These are phyloP conservation scores for Xyliphius kryptos DNA, from an alignment of 2,113 vertebrate species.

Conservation along the genomic window DNA sequence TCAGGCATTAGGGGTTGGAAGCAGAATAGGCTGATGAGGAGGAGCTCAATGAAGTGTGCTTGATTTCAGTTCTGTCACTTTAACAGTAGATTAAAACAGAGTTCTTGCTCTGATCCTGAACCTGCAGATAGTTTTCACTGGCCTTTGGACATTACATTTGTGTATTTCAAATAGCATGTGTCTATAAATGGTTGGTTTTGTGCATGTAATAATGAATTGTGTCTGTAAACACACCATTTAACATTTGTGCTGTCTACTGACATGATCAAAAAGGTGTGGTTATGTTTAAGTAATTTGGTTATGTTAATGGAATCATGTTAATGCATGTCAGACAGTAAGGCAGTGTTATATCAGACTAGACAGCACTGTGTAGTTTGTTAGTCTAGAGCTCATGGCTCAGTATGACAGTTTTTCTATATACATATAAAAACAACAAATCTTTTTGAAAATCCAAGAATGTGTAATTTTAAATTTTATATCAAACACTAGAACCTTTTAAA, in stretches of 20 bases:
- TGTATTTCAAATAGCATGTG: not conserved
- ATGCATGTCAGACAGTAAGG: conserved; percentile 1
- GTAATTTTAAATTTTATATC: too few relatives aligned
- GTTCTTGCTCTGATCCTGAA: not conserved
- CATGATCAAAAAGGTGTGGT: not conserved
- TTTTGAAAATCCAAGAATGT: too few relatives aligned
- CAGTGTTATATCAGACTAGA: not conserved
- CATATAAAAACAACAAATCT: too few relatives aligned
- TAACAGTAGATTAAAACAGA: conserved; percentile 7
- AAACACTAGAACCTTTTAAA: too few relatives aligned
- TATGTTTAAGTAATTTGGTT: not conserved
- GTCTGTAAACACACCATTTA: not conserved
- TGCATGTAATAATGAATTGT: not conserved
- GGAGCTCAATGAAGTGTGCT: conserved; percentile 11
- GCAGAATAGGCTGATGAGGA: not conserved
- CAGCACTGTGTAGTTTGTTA: too few relatives aligned
- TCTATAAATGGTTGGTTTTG: conserved; percentile 7
- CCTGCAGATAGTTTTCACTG: not conserved
- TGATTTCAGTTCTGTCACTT: conserved; percentile 19
- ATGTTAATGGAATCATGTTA: conserved; percentile 1
- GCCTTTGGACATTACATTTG: not conserved
- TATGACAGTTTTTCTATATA: too few relatives aligned
- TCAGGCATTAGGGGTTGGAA: conserved; percentile 12
- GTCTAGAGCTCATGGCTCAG: too few relatives aligned
- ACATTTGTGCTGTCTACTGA: not conserved